A percentile compares a stretch with the other conserved stretches of the same genome.
phyloP scores from a whole-genome alignment of 2,888 invertebrate species.

The Graphium colonna region DNA sequence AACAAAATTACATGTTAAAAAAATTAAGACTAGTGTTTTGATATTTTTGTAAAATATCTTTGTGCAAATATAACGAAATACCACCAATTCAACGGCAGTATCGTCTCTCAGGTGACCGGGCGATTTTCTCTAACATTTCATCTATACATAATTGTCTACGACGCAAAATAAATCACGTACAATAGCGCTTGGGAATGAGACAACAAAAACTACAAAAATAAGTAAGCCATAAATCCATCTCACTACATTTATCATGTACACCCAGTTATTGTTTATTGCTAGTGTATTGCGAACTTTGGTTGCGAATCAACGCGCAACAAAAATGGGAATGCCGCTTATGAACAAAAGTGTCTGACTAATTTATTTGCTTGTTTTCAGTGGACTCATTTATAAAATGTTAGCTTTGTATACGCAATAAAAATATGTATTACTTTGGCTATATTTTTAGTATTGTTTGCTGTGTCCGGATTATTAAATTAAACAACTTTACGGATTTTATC shows the following conservation, averaged over 20 bases:
- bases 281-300: slow-evolving; percentile 22
- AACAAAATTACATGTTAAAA: no score
- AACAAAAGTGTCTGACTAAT: slow-evolving; percentile 11
- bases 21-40: no score
- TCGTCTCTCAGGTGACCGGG: slow-evolving; percentile 11
- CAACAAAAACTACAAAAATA: slow-evolving; percentile 59
- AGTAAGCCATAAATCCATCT: slow-evolving; percentile 50
- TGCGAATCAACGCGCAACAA: slow-evolving; percentile 15
- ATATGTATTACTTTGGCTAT: no score
- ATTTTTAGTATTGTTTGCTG: no score
- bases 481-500: no score
- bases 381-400: not conserved
- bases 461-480: no score
- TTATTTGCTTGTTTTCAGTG: slow-evolving; percentile 5
- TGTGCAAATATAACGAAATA: no score
- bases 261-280: slow-evolving; percentile 49
- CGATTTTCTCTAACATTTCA: slow-evolving; percentile 23
- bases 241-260: slow-evolving; percentile 57
- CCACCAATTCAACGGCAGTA: no score
- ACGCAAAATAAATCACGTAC: slow-evolving; percentile 41
- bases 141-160: slow-evolving; percentile 35
- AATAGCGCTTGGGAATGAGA: slow-evolving; percentile 38
- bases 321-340: no score
- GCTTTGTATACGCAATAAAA: no score
- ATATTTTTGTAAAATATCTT: no score